Percentiles rank a stretch among this genome's conserved stretches.
These are phyloP conservation scores for Helicoverpa assulta DNA, from an alignment of 2,888 invertebrate genomes.

Conservation along the genomic window DNA sequence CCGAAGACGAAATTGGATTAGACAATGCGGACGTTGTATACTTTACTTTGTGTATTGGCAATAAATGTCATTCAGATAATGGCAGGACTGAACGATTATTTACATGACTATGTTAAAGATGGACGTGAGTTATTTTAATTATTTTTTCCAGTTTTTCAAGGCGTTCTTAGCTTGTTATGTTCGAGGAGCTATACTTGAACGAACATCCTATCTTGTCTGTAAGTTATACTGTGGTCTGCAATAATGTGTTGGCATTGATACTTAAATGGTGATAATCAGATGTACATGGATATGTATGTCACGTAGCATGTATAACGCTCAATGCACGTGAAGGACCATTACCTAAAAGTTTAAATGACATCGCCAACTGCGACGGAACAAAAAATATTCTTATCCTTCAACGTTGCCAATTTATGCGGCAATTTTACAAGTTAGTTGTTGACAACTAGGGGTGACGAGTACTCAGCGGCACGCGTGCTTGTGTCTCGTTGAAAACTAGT, in stretches of 20 bases:
- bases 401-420: slow-evolving; percentile 1
- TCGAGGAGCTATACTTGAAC: too few species aligned
- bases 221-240: too few species aligned
- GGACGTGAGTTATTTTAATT: slow-evolving; percentile 78
- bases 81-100: background rate
- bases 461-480: background rate
- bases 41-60: slow-evolving; percentile 55
- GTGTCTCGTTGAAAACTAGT: background rate
- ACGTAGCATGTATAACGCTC: background rate
- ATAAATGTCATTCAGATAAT: slow-evolving; percentile 38
- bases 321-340: background rate
- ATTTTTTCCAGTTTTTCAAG: background rate
- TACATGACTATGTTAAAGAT: slow-evolving; percentile 82
- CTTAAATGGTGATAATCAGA: too few species aligned
- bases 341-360: background rate
- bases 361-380: background rate
- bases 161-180: too few species aligned
- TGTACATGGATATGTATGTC: background rate
- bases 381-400: background rate
- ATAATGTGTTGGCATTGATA: too few species aligned
- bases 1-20: slow-evolving; percentile 53
- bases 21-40: slow-evolving; percentile 61
- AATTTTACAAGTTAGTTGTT: slow-evolving; percentile 1
- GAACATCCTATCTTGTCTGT: too few species aligned
- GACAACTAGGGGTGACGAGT: background rate